Evolutionary conservation across 2,113 vertebrate genomes (phyloP).

Genomic region (Chloropsis cyanopogon): DNA sequence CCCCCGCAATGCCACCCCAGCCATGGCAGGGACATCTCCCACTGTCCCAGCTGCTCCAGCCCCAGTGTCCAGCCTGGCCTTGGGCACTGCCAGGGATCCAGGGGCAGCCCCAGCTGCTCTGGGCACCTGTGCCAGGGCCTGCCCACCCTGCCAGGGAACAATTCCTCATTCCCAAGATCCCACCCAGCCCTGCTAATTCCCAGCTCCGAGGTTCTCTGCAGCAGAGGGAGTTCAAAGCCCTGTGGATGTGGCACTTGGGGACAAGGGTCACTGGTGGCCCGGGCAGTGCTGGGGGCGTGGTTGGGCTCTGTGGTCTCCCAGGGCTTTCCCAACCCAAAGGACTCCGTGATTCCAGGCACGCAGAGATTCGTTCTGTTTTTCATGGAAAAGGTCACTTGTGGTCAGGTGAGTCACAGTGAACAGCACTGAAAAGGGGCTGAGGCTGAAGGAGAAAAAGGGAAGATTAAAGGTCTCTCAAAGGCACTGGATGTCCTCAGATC

Average conservation of each 20-base stretch:
- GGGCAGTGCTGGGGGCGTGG: background rate
- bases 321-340: background rate
- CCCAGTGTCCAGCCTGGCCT: background rate
- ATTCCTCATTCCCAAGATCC: background rate
- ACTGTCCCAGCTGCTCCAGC: background rate
- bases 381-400: background rate
- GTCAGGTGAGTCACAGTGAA: background rate
- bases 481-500: background rate
- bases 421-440: background rate
- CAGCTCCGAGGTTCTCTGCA: accelerated
- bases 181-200: background rate
- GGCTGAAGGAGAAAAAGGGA: background rate
- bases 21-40: background rate
- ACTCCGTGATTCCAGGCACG: background rate
- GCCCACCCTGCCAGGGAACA: background rate
- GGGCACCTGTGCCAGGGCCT: background rate
- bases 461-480: background rate
- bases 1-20: background rate
- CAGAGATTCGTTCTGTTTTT: background rate
- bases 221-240: background rate
- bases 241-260: background rate
- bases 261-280: background rate
- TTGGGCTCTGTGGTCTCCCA: background rate
- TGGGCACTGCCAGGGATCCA: background rate
- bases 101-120: background rate